Evolutionary conservation across 2,888 invertebrate genomes (phyloP).

Genomic region (Acanthosoma haemorrhoidale): DNA sequence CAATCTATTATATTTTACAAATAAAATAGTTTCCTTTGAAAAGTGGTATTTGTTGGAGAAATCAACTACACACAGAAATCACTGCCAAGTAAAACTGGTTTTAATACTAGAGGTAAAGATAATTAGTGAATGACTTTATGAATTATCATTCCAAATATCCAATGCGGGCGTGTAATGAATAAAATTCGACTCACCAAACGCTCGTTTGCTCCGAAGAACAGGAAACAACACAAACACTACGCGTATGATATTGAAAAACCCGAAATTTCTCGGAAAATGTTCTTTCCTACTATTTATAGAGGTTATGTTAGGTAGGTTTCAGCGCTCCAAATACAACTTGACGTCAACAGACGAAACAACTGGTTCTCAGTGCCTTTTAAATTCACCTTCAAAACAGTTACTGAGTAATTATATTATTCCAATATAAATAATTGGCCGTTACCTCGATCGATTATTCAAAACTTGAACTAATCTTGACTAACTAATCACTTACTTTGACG

Average conservation of each 20-base stretch:
- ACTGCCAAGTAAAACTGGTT: constrained; percentile 1
- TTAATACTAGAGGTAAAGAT: not conserved
- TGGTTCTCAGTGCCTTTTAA: constrained; percentile 19
- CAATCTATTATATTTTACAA: no score
- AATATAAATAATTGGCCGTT: no score
- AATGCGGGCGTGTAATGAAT: not conserved
- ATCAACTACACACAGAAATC: no score
- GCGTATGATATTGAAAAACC: not conserved
- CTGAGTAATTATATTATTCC: no score
- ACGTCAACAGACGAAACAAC: constrained; percentile 27
- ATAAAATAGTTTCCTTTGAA: no score
- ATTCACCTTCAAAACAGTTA: no score
- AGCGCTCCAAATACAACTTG: constrained; percentile 4
- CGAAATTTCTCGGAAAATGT: not conserved
- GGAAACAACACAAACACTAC: not conserved
- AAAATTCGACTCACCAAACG: not conserved
- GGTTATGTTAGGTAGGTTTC: constrained; percentile 28
- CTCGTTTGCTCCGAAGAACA: not conserved
- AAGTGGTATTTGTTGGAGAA: no score
- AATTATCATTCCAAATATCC: not conserved
- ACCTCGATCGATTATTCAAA: no score
- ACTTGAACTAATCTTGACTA: no score
- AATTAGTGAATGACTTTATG: not conserved
- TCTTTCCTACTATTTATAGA: not conserved
- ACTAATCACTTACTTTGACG: no score